Conservation (phyloP, 2,888 invertebrate species). For the Aspidiotus rigidus region DNA sequence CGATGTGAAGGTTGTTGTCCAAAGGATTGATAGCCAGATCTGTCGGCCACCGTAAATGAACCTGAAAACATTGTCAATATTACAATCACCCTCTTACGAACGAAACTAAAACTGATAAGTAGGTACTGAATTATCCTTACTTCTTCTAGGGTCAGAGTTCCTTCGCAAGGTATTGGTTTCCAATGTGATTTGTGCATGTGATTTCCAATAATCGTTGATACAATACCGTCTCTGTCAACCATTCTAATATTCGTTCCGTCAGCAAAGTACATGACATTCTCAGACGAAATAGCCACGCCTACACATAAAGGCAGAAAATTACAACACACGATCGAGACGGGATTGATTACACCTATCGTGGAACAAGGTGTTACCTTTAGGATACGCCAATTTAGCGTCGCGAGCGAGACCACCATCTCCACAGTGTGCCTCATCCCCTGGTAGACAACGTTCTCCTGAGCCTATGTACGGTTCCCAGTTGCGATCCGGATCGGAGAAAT, state of each 20-base stretch:
- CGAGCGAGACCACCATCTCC: slow-evolving; percentile 89
- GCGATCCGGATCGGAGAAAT: slow-evolving; percentile 74
- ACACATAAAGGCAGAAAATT: slow-evolving; percentile 29
- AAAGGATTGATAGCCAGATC: slow-evolving; percentile 87
- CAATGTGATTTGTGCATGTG: slow-evolving; percentile 89
- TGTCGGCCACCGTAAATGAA: slow-evolving; percentile 92
- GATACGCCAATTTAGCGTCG: slow-evolving; percentile 88
- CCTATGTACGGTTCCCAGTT: slow-evolving; percentile 95
- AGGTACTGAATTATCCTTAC: slow-evolving; percentile 37
- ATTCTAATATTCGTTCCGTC: slow-evolving; percentile 87
- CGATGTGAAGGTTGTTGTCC: slow-evolving; percentile 88
- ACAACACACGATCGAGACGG: too few species aligned
- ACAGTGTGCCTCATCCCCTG: slow-evolving; percentile 88
- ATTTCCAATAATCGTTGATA: slow-evolving; percentile 83
- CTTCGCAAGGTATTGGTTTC: slow-evolving; percentile 88
- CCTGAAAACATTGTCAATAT: slow-evolving; percentile 44
- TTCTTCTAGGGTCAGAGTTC: slow-evolving; percentile 81
- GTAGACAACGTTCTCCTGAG: slow-evolving; percentile 78
- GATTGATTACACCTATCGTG: too few species aligned
- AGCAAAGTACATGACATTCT: slow-evolving; percentile 87
- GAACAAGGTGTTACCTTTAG: slow-evolving; percentile 57
- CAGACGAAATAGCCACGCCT: slow-evolving; percentile 79
- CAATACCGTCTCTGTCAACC: slow-evolving; percentile 85
- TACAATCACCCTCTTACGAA: not conserved
- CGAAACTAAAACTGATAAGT: too few species aligned